A percentile compares a stretch with the other conserved stretches of the same genome.
phyloP scores from a whole-genome alignment of 64 coral and sea anemone species.

The Montipora cactus region DNA sequence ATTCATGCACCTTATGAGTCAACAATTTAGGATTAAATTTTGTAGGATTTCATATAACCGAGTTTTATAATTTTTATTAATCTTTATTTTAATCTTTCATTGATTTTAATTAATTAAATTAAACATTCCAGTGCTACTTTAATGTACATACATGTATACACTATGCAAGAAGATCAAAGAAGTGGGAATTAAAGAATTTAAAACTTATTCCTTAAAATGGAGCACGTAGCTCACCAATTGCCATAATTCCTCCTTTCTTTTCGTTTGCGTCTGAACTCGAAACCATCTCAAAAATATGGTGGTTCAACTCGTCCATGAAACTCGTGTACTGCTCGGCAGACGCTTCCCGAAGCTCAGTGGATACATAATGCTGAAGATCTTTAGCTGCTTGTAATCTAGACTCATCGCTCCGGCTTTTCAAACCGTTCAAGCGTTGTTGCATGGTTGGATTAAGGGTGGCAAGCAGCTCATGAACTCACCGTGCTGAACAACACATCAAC shows the following conservation, averaged over 20 bases:
- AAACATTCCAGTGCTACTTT: no score
- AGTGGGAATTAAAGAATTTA: no score
- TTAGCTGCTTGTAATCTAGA: slow-evolving; percentile 82
- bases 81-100: no score
- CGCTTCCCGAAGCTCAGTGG: slow-evolving; percentile 96
- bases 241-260: slow-evolving; percentile 99
- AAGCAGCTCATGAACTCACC: no score
- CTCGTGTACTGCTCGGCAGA: slow-evolving; percentile 82
- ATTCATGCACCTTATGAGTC: no score
- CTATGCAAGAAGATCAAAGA: no score
- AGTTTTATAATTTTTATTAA: no score
- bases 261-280: slow-evolving; percentile 97
- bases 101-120: no score
- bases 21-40: no score
- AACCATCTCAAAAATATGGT: slow-evolving; percentile 98
- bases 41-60: no score
- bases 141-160: neutral
- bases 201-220: neutral
- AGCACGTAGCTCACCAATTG: slow-evolving; percentile 73
- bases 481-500: no score
- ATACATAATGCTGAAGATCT: slow-evolving; percentile 96
- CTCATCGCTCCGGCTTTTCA: slow-evolving; percentile 97
- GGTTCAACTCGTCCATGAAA: slow-evolving; percentile 99
- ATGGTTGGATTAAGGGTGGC: slow-evolving; percentile 1
- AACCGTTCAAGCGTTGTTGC: slow-evolving; percentile 81